Evolutionary conservation across 2,888 invertebrate species (phyloP).

Genomic region (Chirona hameri): DNA sequence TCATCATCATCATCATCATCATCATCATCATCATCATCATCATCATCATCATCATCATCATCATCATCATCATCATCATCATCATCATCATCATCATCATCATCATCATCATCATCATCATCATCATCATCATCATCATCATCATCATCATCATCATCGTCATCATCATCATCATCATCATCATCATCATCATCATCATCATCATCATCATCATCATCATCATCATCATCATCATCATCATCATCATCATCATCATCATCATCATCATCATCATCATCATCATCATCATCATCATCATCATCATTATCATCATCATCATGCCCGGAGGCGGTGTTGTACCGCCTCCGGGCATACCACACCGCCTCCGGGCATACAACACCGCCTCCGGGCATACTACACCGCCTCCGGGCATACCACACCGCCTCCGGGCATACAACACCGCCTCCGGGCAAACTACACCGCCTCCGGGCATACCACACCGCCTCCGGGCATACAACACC

Average conservation of each 20-base stretch:
- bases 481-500: too few relatives aligned
- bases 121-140: background rate
- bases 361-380: too few relatives aligned
- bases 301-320: constrained; percentile 33
- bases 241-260: constrained; percentile 39
- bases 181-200: constrained; percentile 22
- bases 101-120: constrained; percentile 22
- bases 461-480: too few relatives aligned
- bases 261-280: constrained; percentile 37
- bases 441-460: too few relatives aligned
- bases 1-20: constrained; percentile 33
- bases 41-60: constrained; percentile 31
- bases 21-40: constrained; percentile 33
- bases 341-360: too few relatives aligned
- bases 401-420: too few relatives aligned
- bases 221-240: constrained; percentile 37
- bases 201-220: constrained; percentile 32
- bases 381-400: too few relatives aligned
- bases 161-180: constrained; percentile 22
- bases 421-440: too few relatives aligned
- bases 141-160: constrained; percentile 11
- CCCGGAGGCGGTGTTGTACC: background rate
- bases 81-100: constrained; percentile 22
- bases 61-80: constrained; percentile 30
- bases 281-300: constrained; percentile 31